Percentiles rank a stretch among this genome's conserved stretches.
These are phyloP conservation scores for Miichthys miiuy DNA, from an alignment of 2,797 vertebrate species.

Conservation along the genomic window DNA sequence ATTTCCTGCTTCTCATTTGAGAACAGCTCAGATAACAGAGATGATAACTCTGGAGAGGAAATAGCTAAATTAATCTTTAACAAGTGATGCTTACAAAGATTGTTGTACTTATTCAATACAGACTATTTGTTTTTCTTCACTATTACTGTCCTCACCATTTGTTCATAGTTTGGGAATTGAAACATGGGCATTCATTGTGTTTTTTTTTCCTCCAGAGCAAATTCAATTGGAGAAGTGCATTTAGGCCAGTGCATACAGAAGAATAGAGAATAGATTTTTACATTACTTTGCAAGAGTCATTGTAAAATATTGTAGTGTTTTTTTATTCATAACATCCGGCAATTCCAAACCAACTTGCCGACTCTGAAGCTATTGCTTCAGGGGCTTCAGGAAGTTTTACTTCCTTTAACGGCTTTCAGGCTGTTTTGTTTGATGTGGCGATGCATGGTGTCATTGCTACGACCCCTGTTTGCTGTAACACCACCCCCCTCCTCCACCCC, in stretches of 20 bases:
- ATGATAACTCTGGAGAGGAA: constrained; percentile 12
- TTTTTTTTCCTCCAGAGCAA: neutral
- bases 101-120: neutral
- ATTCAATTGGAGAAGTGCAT: constrained; percentile 12
- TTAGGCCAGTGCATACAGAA: neutral
- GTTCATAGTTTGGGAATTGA: constrained; percentile 10
- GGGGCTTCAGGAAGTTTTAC: constrained; percentile 66
- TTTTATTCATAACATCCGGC: constrained; percentile 47
- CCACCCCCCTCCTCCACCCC: constrained; percentile 55
- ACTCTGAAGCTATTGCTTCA: constrained; percentile 39
- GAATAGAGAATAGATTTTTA: neutral
- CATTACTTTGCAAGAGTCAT: constrained; percentile 19
- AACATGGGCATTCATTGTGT: constrained; percentile 17
- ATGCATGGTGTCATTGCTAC: constrained; percentile 83
- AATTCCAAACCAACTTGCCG: constrained; percentile 38
- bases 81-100: constrained; percentile 11
- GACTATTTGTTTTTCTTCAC: too few relatives aligned
- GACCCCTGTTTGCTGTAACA: constrained; percentile 83
- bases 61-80: neutral
- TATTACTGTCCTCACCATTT: neutral
- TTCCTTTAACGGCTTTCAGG: constrained; percentile 63
- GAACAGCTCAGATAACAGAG: neutral
- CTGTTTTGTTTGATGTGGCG: constrained; percentile 79
- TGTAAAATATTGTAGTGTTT: constrained; percentile 27
- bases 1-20: constrained; percentile 43